Evolutionary conservation across 2,797 vertebrate genomes (phyloP).

Genomic region (Cyclopterus lumpus): DNA sequence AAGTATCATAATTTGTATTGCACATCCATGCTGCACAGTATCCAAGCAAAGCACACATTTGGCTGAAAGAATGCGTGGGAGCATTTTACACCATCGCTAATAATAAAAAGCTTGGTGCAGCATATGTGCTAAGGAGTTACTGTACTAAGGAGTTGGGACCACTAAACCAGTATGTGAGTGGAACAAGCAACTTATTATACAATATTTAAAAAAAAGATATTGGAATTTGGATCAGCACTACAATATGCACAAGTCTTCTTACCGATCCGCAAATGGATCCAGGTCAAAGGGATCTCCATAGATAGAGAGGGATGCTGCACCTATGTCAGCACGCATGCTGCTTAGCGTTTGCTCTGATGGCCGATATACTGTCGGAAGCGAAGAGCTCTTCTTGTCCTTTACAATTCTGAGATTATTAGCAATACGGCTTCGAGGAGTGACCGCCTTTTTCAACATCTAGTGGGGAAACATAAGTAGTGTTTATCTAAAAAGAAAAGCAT

Average conservation of each 20-base stretch:
- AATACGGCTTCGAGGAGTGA: slow-evolving; percentile 87
- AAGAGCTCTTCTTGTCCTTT: slow-evolving; percentile 81
- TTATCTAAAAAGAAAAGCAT: neutral
- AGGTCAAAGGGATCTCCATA: slow-evolving; percentile 94
- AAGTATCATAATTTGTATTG: neutral
- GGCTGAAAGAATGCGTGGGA: too few relatives aligned
- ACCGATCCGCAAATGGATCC: slow-evolving; percentile 88
- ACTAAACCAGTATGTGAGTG: neutral
- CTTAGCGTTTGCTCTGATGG: slow-evolving; percentile 88
- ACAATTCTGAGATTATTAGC: slow-evolving; percentile 89
- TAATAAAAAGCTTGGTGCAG: neutral
- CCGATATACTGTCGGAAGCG: slow-evolving; percentile 88
- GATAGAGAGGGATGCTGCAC: slow-evolving; percentile 93
- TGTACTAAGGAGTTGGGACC: neutral
- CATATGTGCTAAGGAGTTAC: neutral
- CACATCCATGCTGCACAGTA: neutral
- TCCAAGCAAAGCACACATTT: too few relatives aligned
- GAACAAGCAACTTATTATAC: neutral
- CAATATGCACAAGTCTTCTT: slow-evolving; percentile 34
- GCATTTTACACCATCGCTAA: neutral
- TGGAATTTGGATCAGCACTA: neutral
- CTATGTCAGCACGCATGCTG: slow-evolving; percentile 93
- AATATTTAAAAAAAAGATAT: neutral
- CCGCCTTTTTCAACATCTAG: slow-evolving; percentile 76
- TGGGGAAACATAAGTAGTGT: neutral